phyloP scores from a whole-genome alignment of 1,140 invertebrate species.

The Drosophila lini region DNA sequence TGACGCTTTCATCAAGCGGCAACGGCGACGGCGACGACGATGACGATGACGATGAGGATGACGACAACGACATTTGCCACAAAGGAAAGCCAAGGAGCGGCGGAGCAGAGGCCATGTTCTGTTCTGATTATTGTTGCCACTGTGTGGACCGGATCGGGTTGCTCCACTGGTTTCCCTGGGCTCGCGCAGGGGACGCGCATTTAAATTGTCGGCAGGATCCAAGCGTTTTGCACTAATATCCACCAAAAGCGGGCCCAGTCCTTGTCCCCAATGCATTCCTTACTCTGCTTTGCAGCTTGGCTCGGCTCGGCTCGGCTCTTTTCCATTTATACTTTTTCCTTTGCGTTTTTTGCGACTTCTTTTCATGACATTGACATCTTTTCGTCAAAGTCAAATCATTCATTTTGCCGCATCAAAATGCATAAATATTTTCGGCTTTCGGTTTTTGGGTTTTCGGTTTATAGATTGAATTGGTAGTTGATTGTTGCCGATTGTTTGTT shows the following conservation, averaged over 20 bases:
- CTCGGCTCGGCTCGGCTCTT: not conserved
- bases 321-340: constrained; percentile 4
- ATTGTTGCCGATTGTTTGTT: constrained; percentile 66
- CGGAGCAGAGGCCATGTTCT: constrained; percentile 52
- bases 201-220: constrained; percentile 83
- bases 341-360: constrained; percentile 29
- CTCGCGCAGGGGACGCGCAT: constrained; percentile 59
- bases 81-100: constrained; percentile 51
- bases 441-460: constrained; percentile 34
- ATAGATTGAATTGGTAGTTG: constrained; percentile 74
- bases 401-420: constrained; percentile 84
- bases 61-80: constrained; percentile 71
- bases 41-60: constrained; percentile 3
- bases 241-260: constrained; percentile 63
- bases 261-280: constrained; percentile 74
- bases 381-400: constrained; percentile 84
- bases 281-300: constrained; percentile 20
- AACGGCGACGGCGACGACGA: constrained; percentile 13
- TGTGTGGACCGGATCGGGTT: constrained; percentile 47
- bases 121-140: constrained; percentile 79
- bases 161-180: constrained; percentile 7
- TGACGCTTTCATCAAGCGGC: constrained; percentile 83
- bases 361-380: constrained; percentile 77
- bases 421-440: constrained; percentile 74
- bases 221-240: constrained; percentile 83